Evolutionary conservation across 2,888 invertebrate genomes (phyloP), one percentile per base, ranked within the genome.

Genomic region (Macaria notata): DNA sequence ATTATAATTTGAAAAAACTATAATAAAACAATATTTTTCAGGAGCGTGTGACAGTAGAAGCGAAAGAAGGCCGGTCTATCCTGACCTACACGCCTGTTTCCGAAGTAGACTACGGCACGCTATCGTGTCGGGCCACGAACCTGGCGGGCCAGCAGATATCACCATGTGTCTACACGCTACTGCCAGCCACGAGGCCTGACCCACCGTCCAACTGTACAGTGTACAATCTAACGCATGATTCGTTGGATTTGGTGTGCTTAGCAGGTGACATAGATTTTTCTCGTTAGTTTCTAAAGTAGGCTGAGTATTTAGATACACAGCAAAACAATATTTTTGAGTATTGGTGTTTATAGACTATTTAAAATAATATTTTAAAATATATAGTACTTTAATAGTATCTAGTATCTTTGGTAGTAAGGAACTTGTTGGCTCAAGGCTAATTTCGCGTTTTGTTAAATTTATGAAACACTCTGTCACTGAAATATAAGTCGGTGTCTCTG

Each of bases 151-250:
- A 93, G 61, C 96, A 96, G 80, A 83, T 88, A 49, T 92, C 93
- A 60, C 95, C 96, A 7, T 96, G 96, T 84, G 92, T 95, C 46
- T 96, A 95, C 84, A 95, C 95, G 58, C 92, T 96, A 61, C 93
- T 95, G 68, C 94, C 95, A 0, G 95, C 95, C 72, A 96, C 96
- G 3, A 94, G 94, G 69, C 96, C 96, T 0, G 96, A 96, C 71
- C 93, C 95, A 1, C 96, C 96, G 0, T 93, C 94, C 68, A 96
- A 96, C 81, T 96, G 96, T 81, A 94, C 95, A 2, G 93, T 96
- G 49, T 93, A 94, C 68, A 96, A 96, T 80, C 94, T 95, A 69
- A 96, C 96, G 19, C 94, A 95, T 55, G 94, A 95, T 64, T 95
- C 96, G 0, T 81, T 96, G 72, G 95, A 95, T 72, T 93, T 96